These are phyloP conservation scores for Xestia ashworthii DNA, from an alignment of 2,888 invertebrate genomes.

Conservation along the genomic window DNA sequence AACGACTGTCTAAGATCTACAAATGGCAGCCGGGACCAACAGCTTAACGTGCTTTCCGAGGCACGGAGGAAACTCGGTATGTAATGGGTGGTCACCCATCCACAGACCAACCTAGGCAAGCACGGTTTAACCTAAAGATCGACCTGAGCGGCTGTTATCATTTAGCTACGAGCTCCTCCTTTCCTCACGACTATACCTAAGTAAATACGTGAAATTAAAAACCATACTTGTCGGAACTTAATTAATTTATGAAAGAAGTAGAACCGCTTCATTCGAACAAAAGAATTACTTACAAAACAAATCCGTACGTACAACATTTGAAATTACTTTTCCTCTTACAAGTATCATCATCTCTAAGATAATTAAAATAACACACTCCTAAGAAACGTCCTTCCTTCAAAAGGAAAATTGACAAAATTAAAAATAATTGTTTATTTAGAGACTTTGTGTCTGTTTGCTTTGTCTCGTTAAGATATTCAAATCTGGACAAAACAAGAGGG, in stretches of 20 bases:
- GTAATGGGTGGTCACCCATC: too few species aligned
- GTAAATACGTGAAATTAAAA: neutral
- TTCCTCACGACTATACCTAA: too few species aligned
- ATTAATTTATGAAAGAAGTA: neutral
- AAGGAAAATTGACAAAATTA: constrained; percentile 55
- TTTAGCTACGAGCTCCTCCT: too few species aligned
- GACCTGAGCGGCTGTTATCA: too few species aligned
- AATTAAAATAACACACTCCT: constrained; percentile 50
- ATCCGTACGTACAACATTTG: neutral
- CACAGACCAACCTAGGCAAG: too few species aligned
- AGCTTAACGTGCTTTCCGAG: too few species aligned
- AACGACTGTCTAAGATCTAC: too few species aligned
- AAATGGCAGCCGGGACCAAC: too few species aligned
- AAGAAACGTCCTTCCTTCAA: constrained; percentile 32
- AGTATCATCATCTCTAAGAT: constrained; percentile 20
- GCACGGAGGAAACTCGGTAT: too few species aligned
- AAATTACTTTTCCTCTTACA: constrained; percentile 26
- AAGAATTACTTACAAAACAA: constrained; percentile 6
- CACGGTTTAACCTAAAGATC: too few species aligned
- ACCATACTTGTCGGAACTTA: neutral
- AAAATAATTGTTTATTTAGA: constrained; percentile 61
- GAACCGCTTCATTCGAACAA: neutral
- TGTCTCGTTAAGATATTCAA: constrained; percentile 66
- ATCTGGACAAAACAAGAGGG: constrained; percentile 62
- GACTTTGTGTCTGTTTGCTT: constrained; percentile 52